Conservation (phyloP, 2,113 vertebrate species). For the Trichomycterus rosablanca region DNA sequence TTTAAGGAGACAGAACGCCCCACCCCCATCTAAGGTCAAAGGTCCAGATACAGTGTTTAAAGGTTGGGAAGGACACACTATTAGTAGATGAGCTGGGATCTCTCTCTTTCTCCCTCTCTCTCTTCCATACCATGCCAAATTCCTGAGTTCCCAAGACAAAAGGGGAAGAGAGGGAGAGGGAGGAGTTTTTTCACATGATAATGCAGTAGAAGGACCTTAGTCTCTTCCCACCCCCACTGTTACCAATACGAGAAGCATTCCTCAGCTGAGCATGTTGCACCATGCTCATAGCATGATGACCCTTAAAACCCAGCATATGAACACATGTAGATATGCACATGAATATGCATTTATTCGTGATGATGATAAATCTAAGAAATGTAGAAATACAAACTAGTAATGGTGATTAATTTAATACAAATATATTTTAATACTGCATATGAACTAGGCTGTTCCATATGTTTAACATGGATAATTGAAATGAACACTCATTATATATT, state of each 20-base stretch:
- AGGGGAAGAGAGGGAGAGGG: slow-evolving; percentile 35
- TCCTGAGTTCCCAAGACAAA: slow-evolving; percentile 33
- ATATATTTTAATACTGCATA: too few species aligned
- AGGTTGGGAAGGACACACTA: slow-evolving; percentile 35
- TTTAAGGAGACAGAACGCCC: slow-evolving; percentile 36
- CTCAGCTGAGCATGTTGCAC: slow-evolving; percentile 41
- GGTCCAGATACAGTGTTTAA: slow-evolving; percentile 44
- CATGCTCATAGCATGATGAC: slow-evolving; percentile 11
- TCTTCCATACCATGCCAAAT: slow-evolving; percentile 30
- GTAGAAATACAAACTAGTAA: too few species aligned
- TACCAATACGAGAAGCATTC: slow-evolving; percentile 38
- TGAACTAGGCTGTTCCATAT: too few species aligned
- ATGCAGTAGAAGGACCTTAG: slow-evolving; percentile 39
- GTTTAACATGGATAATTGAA: too few species aligned
- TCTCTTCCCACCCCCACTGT: slow-evolving; percentile 32
- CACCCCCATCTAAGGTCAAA: slow-evolving; percentile 48
- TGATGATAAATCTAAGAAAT: too few species aligned
- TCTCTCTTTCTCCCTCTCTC: background rate
- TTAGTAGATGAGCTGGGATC: slow-evolving; percentile 30
- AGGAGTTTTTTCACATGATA: slow-evolving; percentile 42
- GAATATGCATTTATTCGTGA: background rate
- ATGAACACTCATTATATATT: too few species aligned
- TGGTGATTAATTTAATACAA: too few species aligned
- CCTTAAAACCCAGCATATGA: background rate
- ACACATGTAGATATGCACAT: background rate